phyloP scores from a whole-genome alignment of 2,113 vertebrate species.

The Sitta europaea region DNA sequence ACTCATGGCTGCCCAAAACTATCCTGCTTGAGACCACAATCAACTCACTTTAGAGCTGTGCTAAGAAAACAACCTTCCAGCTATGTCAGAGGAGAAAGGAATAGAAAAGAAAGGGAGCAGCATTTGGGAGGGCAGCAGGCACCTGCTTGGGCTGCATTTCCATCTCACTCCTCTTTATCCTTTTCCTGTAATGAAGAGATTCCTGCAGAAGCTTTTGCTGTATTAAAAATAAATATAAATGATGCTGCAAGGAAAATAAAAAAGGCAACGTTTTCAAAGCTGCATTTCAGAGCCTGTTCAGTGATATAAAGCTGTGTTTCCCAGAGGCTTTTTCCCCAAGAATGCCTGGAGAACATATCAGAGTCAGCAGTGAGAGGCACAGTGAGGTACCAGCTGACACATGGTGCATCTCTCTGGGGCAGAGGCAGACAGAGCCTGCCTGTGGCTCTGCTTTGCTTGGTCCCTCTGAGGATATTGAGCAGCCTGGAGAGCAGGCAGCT shows the following conservation, averaged over 20 bases:
- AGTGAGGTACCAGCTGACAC: neutral
- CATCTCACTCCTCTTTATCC: neutral
- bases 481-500: neutral
- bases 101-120: neutral
- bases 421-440: neutral
- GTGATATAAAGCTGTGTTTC: neutral
- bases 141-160: neutral
- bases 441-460: neutral
- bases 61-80: neutral
- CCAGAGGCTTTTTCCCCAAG: neutral
- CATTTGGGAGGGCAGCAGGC: neutral
- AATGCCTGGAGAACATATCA: accelerated
- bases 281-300: neutral
- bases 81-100: neutral
- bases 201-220: neutral
- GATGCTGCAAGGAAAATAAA: neutral
- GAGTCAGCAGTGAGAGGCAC: neutral
- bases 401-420: accelerated
- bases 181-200: neutral
- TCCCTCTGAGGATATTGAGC: neutral
- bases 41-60: neutral
- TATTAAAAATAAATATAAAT: neutral
- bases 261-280: neutral
- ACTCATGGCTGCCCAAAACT: neutral
- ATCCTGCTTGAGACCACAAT: neutral